phyloP scores from a whole-genome alignment of 2,113 vertebrate genomes.

The Ictidomys tridecemlineatus region DNA sequence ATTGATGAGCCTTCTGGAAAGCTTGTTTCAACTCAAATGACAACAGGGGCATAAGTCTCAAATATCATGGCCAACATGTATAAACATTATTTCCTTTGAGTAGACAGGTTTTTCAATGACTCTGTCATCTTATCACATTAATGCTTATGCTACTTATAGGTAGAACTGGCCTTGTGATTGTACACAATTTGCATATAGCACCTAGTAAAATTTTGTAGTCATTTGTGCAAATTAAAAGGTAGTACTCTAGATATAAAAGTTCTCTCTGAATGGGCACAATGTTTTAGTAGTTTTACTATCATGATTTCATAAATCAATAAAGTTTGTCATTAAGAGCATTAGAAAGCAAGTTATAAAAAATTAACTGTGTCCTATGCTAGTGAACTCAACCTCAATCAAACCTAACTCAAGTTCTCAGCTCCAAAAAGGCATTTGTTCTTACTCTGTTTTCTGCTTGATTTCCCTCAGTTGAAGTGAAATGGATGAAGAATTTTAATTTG shows the following conservation, averaged over 20 bases:
- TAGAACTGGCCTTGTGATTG: not conserved
- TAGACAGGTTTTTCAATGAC: not conserved
- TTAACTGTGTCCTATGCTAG: constrained; percentile 57
- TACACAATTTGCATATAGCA: not conserved
- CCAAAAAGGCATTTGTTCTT: constrained; percentile 52
- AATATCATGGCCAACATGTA: not conserved
- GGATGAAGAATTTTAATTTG: constrained; percentile 79
- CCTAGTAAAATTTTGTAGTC: constrained; percentile 46
- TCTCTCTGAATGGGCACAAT: constrained; percentile 13
- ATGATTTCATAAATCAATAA: constrained; percentile 17
- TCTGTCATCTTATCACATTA: not conserved
- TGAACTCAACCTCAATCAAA: constrained; percentile 62
- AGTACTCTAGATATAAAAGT: not conserved
- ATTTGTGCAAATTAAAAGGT: constrained; percentile 41
- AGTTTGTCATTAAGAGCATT: constrained; percentile 41
- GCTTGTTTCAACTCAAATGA: not conserved
- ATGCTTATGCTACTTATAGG: not conserved
- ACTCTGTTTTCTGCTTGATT: constrained; percentile 73
- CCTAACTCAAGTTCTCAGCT: constrained; percentile 33
- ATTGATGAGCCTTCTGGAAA: not conserved
- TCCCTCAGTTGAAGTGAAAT: constrained; percentile 68
- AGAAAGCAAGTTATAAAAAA: constrained; percentile 21
- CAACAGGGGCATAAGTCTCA: not conserved
- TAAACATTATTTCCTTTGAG: not conserved
- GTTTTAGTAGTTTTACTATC: constrained; percentile 31